Conservation (phyloP, 2,888 invertebrate genomes). For the Heliconius erato region DNA sequence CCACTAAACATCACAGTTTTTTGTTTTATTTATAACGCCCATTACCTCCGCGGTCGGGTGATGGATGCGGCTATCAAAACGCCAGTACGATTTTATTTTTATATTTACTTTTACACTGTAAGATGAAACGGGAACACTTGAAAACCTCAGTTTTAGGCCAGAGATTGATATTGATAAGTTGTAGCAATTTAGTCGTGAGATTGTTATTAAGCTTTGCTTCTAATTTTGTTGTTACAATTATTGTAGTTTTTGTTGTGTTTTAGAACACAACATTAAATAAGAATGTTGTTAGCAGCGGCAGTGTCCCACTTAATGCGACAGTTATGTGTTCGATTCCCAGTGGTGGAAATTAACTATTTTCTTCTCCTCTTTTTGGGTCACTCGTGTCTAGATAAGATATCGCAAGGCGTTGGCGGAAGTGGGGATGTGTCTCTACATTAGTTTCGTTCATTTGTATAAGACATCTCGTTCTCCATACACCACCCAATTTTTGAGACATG, state of each 20-base stretch:
- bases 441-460: background rate
- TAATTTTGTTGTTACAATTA: background rate
- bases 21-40: conserved; percentile 48
- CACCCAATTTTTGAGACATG: background rate
- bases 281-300: background rate
- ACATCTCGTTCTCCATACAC: background rate
- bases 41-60: conserved; percentile 41
- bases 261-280: background rate
- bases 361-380: too few relatives aligned
- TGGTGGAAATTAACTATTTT: background rate
- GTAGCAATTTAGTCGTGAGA: background rate
- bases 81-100: conserved; percentile 47
- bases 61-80: conserved; percentile 49
- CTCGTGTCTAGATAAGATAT: too few relatives aligned
- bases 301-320: background rate
- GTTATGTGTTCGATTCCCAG: background rate
- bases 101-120: conserved; percentile 33
- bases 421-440: too few relatives aligned
- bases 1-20: conserved; percentile 35
- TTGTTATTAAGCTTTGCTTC: background rate
- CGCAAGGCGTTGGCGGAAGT: too few relatives aligned
- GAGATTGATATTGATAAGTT: conserved; percentile 22
- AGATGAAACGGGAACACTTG: conserved; percentile 30
- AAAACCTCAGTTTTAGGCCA: conserved; percentile 28
- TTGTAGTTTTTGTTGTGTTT: background rate